Evolutionary conservation across 2,797 vertebrate genomes (phyloP), one percentile per base, ranked within the genome.

Genomic region (Heteromormyrus szaboi): DNA sequence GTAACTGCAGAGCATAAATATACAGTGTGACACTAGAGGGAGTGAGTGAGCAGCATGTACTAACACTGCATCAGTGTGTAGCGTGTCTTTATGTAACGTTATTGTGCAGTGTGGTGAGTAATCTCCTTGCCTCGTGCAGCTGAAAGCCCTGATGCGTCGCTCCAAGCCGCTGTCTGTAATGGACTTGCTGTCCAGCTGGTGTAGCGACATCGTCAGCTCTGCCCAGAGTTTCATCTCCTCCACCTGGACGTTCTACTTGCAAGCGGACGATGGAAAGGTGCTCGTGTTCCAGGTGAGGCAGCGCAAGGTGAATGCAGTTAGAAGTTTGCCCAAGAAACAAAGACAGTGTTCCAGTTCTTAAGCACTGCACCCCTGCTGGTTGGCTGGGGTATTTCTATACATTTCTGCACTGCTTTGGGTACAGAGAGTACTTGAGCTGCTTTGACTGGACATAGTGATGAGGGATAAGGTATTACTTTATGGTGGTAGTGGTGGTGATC

Each of bases 211-310:
- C 0, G 96, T 99, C 93, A 99, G 96, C 95, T 99, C 98, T 0
- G 98, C 98, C 88, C 98, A 98, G 93, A 98, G 97, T 93, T 98
- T 99, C 91, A 97, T 99, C 93, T 99, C 98, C 91, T 99, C 98
- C 91, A 98, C 98, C 54, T 99, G 98, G 98, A 99, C 98, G 62
- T 99, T 99, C 94, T 99, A 98, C 94, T 94, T 99, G 92, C 98
- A 99, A 95, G 97, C 97, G 0, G 98, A 99, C 0, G 97, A 97
- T 3, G 98, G 98, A 90, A 99, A 98, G 92, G 97, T 99, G 19
- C 96, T 99, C 87, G 97, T 99, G 81, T 99, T 99, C 89, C 98
- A 99, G 97, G 98, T 99, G 92, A 94, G 95, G 41, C 81, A 2
- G 17, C 83, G 29, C 3, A 41, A 17, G 37, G 29, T 25, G 29